A percentile compares a stretch with the other conserved stretches of the same genome.
Conservation (phyloP, 1,140 invertebrate genomes). For the Lysiphlebus fabarum region DNA sequence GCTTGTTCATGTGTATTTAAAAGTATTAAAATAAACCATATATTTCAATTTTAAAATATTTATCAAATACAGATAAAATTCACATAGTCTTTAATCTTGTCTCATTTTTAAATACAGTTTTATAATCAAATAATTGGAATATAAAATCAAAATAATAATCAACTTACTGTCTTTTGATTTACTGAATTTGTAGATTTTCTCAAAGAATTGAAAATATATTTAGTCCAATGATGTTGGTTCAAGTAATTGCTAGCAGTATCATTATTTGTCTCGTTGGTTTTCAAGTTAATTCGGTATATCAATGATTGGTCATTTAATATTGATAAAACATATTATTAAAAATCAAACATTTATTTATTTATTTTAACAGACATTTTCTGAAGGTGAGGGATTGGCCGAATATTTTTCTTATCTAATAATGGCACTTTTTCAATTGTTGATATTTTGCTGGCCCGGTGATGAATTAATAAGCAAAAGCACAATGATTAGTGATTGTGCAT, state of each 20-base stretch:
- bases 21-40: no score
- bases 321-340: slow-evolving; percentile 8
- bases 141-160: slow-evolving; percentile 10
- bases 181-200: slow-evolving; percentile 29
- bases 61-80: no score
- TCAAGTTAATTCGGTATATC: slow-evolving; percentile 31
- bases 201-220: slow-evolving; percentile 36
- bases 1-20: no score
- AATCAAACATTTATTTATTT: slow-evolving; percentile 7
- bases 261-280: slow-evolving; percentile 38
- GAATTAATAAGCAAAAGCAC: slow-evolving; percentile 34
- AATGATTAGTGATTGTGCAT: slow-evolving; percentile 25
- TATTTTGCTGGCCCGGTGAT: slow-evolving; percentile 41
- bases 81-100: no score
- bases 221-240: slow-evolving; percentile 33
- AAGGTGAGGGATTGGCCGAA: slow-evolving; percentile 29
- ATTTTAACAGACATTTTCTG: slow-evolving; percentile 32
- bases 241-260: slow-evolving; percentile 36
- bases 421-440: slow-evolving; percentile 38
- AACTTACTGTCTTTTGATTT: no score
- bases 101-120: no score
- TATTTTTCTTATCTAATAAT: slow-evolving; percentile 36
- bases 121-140: slow-evolving; percentile 1
- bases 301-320: slow-evolving; percentile 3
- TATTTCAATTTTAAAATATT: no score